phyloP scores from a whole-genome alignment of 1,140 invertebrate species.

The Helicoverpa armigera region DNA sequence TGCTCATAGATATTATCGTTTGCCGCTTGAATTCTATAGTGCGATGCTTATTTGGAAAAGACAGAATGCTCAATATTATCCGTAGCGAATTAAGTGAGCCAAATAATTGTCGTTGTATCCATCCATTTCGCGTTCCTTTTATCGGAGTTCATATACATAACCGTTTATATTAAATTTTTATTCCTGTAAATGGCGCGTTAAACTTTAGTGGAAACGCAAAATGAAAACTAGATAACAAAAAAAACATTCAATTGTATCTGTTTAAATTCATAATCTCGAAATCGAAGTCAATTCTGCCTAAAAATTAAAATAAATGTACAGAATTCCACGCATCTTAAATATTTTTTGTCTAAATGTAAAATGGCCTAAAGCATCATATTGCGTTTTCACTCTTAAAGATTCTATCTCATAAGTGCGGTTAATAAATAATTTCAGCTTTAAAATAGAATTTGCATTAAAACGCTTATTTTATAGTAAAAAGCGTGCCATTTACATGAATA shows the following conservation, averaged over 20 bases:
- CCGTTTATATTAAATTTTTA: conserved; percentile 33
- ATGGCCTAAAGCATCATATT: conserved; percentile 29
- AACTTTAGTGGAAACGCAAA: background rate
- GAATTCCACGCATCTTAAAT: too few species aligned
- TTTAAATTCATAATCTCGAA: background rate
- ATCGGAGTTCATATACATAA: conserved; percentile 54
- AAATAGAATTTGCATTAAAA: conserved; percentile 3
- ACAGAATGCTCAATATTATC: conserved; percentile 76
- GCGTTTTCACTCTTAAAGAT: background rate
- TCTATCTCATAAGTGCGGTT: conserved; percentile 10
- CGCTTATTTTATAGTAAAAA: conserved; percentile 3
- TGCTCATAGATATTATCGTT: conserved; percentile 52
- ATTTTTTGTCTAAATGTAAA: background rate
- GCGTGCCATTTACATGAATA: conserved; percentile 17
- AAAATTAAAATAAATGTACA: background rate
- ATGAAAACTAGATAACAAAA: background rate
- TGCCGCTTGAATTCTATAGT: conserved; percentile 62
- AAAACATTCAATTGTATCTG: background rate
- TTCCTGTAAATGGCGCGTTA: conserved; percentile 36
- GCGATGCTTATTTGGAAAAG: conserved; percentile 64
- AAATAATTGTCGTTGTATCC: conserved; percentile 58
- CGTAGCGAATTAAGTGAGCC: conserved; percentile 61
- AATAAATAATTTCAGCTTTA: conserved; percentile 20
- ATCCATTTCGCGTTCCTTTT: conserved; percentile 62
- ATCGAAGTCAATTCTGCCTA: conserved; percentile 13